phyloP scores from a whole-genome alignment of 2,113 vertebrate species.

The Actenoides hombroni region DNA sequence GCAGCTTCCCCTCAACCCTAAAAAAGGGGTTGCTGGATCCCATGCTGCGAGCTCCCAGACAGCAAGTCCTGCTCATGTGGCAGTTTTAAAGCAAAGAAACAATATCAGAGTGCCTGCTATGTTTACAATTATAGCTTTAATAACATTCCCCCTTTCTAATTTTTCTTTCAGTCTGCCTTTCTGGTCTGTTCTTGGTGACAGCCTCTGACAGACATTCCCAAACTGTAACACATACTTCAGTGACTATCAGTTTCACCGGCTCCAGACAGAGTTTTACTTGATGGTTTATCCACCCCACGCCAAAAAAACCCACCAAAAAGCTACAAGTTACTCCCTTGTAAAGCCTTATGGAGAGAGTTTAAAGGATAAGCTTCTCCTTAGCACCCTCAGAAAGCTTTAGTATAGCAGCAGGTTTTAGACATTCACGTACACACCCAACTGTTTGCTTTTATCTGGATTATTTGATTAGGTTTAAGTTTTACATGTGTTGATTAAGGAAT shows the following conservation, averaged over 20 bases:
- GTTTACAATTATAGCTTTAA: conserved; percentile 24
- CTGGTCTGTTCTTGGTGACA: not conserved
- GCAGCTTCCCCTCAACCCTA: not conserved
- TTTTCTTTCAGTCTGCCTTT: conserved; percentile 21
- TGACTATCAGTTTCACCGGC: not conserved
- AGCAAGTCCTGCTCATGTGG: not conserved
- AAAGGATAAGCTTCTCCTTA: not conserved
- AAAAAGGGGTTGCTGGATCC: not conserved
- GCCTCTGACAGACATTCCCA: not conserved
- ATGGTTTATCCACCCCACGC: not conserved
- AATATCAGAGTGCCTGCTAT: not conserved
- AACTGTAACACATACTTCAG: not conserved
- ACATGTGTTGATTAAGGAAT: not conserved
- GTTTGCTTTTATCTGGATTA: not conserved
- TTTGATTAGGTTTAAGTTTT: not conserved
- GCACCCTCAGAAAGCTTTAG: not conserved
- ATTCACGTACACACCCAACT: not conserved
- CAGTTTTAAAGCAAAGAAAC: not conserved
- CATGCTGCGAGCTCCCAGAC: not conserved
- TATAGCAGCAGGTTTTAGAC: not conserved
- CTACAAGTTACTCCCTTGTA: not conserved
- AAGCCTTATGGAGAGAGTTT: not conserved
- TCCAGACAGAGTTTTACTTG: not conserved
- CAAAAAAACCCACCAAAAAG: not conserved
- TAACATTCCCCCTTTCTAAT: conserved; percentile 15